Base-by-base conservation (phyloP, 1,140 invertebrate species). In the Euura lappo region DNA sequence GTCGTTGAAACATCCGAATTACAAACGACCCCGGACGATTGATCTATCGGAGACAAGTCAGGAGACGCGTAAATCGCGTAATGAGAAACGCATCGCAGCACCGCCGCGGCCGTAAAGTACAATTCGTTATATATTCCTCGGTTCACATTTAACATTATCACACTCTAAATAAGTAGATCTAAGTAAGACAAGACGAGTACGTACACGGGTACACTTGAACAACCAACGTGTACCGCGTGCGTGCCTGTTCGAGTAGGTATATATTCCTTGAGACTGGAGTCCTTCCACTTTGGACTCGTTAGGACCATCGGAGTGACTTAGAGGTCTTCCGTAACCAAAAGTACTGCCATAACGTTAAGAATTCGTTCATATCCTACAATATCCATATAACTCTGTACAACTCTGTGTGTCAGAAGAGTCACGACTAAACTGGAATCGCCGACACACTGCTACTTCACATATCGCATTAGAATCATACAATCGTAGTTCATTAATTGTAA, bases 301-400 rank as follows among this genome's bases (percentile, higher is more conserved):
- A 77, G 70, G 65, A 74, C 68, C 65, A 64, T 44, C 6, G 65
- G 67, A 74, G 76, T 65, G 70, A 77, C 68, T 65, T 77, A 78
- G 66, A 51, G 47, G 71, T 79, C 72, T 74, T 78, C 68, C 71
- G 70, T 44, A 71, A 42, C 51, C 43, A 76, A 80, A 84, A 75
- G 74, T 79, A 84, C 82, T 84, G 82, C 81, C 82, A 82, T 84
- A 80, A 51, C 47, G 47, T 51, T 51, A 51, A 51, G 47, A 51
- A 51, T 51, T 51, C 7, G 11, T 28, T 28, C 28, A 28, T 28
- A 28, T 28, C 28, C 28, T 28, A 28, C 28, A 28, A 28, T 28
- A 28, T 28, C 1, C 28, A 28, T 28, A 28, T 28, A 28, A 28
- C 28, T 28, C 28, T 28, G 28, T 28, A 28, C 28, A 28, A 28